A percentile compares a stretch with the other conserved stretches of the same genome.
Evolutionary conservation across 2,797 vertebrate genomes (phyloP).

Genomic region (Falco concolor): DNA sequence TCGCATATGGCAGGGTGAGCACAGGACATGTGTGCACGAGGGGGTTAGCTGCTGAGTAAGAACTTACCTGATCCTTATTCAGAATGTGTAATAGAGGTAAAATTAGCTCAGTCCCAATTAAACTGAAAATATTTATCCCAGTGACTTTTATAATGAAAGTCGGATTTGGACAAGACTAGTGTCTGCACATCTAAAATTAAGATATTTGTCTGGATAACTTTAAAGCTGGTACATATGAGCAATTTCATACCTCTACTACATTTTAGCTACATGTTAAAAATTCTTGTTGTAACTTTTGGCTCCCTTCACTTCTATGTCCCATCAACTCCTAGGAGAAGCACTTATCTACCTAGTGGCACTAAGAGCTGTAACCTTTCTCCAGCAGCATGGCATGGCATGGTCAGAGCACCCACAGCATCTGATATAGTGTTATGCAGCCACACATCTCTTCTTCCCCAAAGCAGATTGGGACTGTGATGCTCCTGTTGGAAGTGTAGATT

Average conservation of each 20-base stretch:
- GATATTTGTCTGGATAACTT: not conserved
- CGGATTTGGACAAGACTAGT: not conserved
- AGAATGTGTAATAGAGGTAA: not conserved
- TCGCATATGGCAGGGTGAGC: not conserved
- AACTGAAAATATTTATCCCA: not conserved
- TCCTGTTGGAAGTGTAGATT: not conserved
- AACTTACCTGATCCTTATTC: not conserved
- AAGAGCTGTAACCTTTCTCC: not conserved
- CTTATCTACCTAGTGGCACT: not conserved
- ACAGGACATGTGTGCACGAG: not conserved
- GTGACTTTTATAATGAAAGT: not conserved
- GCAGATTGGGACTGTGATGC: not conserved
- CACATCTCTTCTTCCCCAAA: not conserved
- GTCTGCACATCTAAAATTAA: not conserved
- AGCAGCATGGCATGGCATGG: not conserved
- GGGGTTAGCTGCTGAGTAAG: not conserved
- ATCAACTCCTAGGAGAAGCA: not conserved
- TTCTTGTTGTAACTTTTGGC: not conserved
- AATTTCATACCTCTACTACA: not conserved
- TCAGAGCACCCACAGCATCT: not conserved
- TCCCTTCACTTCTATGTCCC: not conserved
- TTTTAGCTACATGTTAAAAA: not conserved
- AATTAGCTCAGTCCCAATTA: not conserved
- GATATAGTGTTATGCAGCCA: not conserved
- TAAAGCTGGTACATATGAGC: not conserved